These are phyloP conservation scores for Phoxinus dragarum DNA, from an alignment of 2,797 vertebrate species.

Conservation along the genomic window DNA sequence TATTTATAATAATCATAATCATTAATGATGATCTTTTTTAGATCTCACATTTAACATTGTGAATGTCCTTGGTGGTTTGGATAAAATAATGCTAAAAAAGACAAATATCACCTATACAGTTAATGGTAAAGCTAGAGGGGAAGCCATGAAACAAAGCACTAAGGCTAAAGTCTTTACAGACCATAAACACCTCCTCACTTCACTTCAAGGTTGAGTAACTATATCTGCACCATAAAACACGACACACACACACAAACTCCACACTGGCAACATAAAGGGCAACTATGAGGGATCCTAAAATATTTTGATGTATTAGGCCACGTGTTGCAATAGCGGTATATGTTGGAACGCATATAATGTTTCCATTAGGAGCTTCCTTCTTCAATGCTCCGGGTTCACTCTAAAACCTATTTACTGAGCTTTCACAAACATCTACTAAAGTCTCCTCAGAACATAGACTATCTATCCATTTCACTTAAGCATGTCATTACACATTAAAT, in stretches of 20 bases:
- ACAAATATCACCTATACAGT: neutral
- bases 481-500: slow-evolving; percentile 24
- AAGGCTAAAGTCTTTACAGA: slow-evolving; percentile 59
- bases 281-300: slow-evolving; percentile 61
- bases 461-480: neutral
- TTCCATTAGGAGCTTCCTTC: slow-evolving; percentile 31
- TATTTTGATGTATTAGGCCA: slow-evolving; percentile 57
- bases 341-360: slow-evolving; percentile 29
- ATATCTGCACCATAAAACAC: slow-evolving; percentile 44
- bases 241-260: slow-evolving; percentile 17
- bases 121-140: slow-evolving; percentile 40
- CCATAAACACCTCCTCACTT: slow-evolving; percentile 45
- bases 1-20: neutral
- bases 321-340: slow-evolving; percentile 42
- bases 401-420: slow-evolving; percentile 28
- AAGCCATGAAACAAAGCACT: slow-evolving; percentile 55
- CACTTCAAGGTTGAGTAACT: slow-evolving; percentile 45
- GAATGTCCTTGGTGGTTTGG: neutral
- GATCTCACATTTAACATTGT: neutral
- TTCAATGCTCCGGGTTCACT: slow-evolving; percentile 3
- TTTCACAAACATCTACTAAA: slow-evolving; percentile 34
- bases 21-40: neutral
- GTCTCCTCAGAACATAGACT: neutral
- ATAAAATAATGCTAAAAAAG: neutral
- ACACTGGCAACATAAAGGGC: slow-evolving; percentile 47